These are phyloP conservation scores for Lophotis ruficrista DNA, from an alignment of 2,113 vertebrate species.

Conservation along the genomic window DNA sequence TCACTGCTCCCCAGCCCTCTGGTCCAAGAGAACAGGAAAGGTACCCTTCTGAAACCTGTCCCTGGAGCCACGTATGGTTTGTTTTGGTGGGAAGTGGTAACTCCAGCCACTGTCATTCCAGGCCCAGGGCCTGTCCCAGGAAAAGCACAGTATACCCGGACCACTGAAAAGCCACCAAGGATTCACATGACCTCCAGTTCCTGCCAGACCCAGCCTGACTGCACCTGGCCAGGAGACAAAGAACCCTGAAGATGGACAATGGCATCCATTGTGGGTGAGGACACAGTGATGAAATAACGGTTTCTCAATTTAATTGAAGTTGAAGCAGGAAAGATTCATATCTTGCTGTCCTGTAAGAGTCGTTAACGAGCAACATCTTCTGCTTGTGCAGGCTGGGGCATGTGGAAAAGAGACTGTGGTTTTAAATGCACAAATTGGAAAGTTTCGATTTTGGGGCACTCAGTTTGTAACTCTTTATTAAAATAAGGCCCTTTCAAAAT, in stretches of 20 bases:
- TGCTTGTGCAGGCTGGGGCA: neutral
- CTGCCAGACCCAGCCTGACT: neutral
- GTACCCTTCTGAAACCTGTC: neutral
- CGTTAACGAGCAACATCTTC: neutral
- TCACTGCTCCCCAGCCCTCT: neutral
- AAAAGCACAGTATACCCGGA: neutral
- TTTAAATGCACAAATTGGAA: neutral
- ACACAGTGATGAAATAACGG: neutral
- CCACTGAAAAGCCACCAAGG: neutral
- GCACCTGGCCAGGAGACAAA: neutral
- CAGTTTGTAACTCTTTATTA: neutral
- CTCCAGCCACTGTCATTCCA: neutral
- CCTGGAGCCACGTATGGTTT: neutral
- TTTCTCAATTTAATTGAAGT: neutral
- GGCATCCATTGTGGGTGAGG: neutral
- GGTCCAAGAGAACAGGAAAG: neutral
- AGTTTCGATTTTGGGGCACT: neutral
- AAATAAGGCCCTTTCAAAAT: neutral
- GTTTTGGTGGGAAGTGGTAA: neutral
- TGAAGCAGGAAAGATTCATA: neutral
- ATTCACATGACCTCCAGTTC: neutral
- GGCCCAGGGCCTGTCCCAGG: neutral
- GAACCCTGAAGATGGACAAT: neutral
- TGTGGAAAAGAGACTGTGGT: rapidly evolving
- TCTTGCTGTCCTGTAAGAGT: neutral